A percentile compares a stretch with the other conserved stretches of the same genome.
Conservation (phyloP, 1,140 invertebrate species). For the Bombus pyrosoma region DNA sequence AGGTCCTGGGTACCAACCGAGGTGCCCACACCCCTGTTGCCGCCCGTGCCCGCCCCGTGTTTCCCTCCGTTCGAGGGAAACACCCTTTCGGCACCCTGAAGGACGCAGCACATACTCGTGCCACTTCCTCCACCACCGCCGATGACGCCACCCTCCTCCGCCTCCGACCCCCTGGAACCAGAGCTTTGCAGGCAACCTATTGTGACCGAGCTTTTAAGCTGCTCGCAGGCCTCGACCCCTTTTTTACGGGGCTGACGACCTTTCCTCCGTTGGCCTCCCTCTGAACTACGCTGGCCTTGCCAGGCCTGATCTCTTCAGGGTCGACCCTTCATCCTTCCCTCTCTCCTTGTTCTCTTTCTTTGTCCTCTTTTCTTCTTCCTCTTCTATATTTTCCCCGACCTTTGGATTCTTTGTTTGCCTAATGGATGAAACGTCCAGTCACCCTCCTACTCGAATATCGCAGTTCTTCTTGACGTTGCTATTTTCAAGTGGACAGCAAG, state of each 20-base stretch:
- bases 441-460: background rate
- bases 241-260: slow-evolving; percentile 59
- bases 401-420: background rate
- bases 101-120: slow-evolving; percentile 77
- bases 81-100: slow-evolving; percentile 76
- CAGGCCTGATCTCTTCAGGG: slow-evolving; percentile 50
- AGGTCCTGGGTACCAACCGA: slow-evolving; percentile 68
- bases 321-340: slow-evolving; percentile 60
- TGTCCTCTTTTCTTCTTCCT: no score
- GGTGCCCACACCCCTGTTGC: slow-evolving; percentile 50
- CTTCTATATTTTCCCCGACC: no score
- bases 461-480: background rate
- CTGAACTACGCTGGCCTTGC: slow-evolving; percentile 12
- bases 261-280: slow-evolving; percentile 10
- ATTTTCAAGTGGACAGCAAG: background rate
- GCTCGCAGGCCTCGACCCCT: slow-evolving; percentile 66
- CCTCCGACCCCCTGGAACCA: slow-evolving; percentile 73
- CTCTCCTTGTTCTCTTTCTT: background rate
- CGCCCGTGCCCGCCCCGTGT: slow-evolving; percentile 55
- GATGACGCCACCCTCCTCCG: slow-evolving; percentile 66
- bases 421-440: background rate
- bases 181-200: slow-evolving; percentile 79
- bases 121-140: slow-evolving; percentile 59
- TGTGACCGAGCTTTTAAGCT: slow-evolving; percentile 73
- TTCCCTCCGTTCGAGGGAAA: slow-evolving; percentile 74